phyloP scores from a whole-genome alignment of 2,888 invertebrate species.

The Drosophila percnosoma region DNA sequence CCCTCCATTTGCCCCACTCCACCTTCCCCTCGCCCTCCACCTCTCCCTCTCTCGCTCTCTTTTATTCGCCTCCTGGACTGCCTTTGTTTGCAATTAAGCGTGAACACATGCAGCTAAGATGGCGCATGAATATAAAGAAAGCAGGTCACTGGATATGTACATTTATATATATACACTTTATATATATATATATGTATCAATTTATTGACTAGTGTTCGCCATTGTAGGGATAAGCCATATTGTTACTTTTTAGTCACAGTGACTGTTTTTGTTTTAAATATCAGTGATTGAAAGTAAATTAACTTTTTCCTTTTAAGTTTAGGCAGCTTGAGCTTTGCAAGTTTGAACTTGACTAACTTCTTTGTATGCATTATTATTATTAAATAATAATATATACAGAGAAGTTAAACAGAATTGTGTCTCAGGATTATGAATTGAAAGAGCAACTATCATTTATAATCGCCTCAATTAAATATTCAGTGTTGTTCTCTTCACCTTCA shows the following conservation, averaged over 20 bases:
- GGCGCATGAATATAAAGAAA: conserved; percentile 38
- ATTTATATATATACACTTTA: neutral
- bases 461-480: neutral
- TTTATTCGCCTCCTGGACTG: conserved; percentile 6
- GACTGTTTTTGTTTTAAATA: neutral
- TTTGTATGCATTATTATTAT: neutral
- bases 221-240: neutral
- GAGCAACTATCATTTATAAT: neutral
- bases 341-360: neutral
- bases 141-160: conserved; percentile 69
- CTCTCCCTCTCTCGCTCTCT: neutral
- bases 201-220: conserved; percentile 32
- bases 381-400: neutral
- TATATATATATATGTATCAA: neutral
- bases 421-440: neutral
- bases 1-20: neutral
- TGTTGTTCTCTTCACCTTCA: neutral
- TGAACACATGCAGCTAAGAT: conserved; percentile 71
- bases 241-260: neutral
- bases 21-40: neutral
- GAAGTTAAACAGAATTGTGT: neutral
- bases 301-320: neutral
- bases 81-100: conserved; percentile 71
- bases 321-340: too few species aligned
- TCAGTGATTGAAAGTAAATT: neutral